Conservation (phyloP, 2,888 invertebrate species). For the Lithophane leautieri region DNA sequence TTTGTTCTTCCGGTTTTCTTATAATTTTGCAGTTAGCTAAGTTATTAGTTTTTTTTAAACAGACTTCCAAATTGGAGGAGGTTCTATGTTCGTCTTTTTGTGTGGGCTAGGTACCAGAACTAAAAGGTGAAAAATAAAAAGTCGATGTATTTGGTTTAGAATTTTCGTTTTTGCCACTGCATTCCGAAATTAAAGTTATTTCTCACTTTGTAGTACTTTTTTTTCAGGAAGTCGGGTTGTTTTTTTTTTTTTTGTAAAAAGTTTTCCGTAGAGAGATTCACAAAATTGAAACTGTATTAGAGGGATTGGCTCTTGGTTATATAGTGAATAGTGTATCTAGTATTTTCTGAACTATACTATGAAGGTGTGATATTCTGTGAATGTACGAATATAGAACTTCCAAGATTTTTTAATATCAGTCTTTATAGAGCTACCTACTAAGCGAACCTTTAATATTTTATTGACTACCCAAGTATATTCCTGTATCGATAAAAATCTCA, state of each 20-base stretch:
- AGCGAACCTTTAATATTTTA: conserved; percentile 18
- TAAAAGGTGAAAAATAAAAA: too few relatives aligned
- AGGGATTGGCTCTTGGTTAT: background rate
- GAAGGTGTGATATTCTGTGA: background rate
- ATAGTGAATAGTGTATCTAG: too few relatives aligned
- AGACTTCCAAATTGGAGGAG: too few relatives aligned
- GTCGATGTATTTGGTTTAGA: too few relatives aligned
- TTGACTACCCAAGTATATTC: conserved; percentile 34
- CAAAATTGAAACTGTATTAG: background rate
- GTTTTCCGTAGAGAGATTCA: background rate
- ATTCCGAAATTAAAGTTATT: too few relatives aligned
- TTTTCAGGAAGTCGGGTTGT: too few relatives aligned
- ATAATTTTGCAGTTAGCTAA: conserved; percentile 41
- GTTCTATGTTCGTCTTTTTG: too few relatives aligned
- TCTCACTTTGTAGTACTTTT: too few relatives aligned
- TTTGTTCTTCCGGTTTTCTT: conserved; percentile 54
- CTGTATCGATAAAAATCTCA: conserved; percentile 50
- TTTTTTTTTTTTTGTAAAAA: too few relatives aligned
- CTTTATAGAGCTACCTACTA: background rate
- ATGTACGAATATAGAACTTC: conserved; percentile 3
- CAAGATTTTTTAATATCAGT: background rate
- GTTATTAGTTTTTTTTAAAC: conserved; percentile 30
- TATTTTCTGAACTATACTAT: background rate
- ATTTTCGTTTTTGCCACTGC: too few relatives aligned
- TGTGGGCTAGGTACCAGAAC: too few relatives aligned